Evolutionary conservation across 2,113 vertebrate species (phyloP).

Genomic region (Lates calcarifer): DNA sequence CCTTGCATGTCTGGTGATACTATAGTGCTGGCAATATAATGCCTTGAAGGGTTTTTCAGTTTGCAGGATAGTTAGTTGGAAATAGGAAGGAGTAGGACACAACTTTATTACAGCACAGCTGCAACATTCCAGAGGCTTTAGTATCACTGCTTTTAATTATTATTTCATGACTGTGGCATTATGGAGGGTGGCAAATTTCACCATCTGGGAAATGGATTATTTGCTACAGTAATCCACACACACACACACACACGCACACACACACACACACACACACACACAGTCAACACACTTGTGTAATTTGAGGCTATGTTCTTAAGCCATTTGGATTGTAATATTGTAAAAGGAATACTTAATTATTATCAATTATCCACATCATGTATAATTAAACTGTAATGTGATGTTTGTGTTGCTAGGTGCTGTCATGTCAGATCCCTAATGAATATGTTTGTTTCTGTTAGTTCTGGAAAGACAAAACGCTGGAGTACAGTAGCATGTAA

Average conservation of each 20-base stretch:
- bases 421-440: background rate
- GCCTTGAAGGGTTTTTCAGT: conserved; percentile 40
- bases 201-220: conserved; percentile 53
- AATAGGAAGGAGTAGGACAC: conserved; percentile 17
- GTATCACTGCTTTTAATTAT: conserved; percentile 45
- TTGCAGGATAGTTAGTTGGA: conserved; percentile 13
- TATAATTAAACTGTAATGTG: conserved; percentile 27
- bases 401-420: conserved; percentile 29
- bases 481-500: background rate
- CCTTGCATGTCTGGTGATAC: conserved; percentile 28
- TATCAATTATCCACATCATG: conserved; percentile 37
- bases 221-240: conserved; percentile 20
- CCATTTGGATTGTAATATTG: conserved; percentile 26
- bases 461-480: background rate
- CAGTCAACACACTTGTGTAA: background rate
- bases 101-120: conserved; percentile 42
- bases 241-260: background rate
- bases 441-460: background rate
- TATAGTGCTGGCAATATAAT: conserved; percentile 18
- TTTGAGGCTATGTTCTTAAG: background rate
- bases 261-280: too few species aligned
- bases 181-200: conserved; percentile 28
- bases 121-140: conserved; percentile 34
- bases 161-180: conserved; percentile 50
- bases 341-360: conserved; percentile 23